Evolutionary conservation across 2,113 vertebrate species (phyloP).

Genomic region (Tringa solitaria): DNA sequence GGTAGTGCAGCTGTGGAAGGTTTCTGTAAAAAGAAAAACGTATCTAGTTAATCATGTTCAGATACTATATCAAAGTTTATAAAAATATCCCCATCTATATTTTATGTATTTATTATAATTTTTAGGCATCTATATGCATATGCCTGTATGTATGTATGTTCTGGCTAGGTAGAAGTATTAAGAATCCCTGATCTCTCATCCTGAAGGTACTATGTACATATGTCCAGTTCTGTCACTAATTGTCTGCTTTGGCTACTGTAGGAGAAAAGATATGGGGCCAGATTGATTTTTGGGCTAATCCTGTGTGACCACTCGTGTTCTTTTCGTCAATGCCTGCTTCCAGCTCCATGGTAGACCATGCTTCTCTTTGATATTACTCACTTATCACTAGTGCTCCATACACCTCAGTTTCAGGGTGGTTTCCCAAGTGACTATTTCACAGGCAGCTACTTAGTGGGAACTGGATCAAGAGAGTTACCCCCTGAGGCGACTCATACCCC

Average conservation of each 20-base stretch:
- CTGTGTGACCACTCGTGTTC: not conserved
- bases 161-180: not conserved
- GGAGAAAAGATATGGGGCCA: not conserved
- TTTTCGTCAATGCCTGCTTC: not conserved
- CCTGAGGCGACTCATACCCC: not conserved
- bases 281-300: not conserved
- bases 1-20: not conserved
- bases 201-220: not conserved
- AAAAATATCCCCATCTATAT: not conserved
- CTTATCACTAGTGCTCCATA: not conserved
- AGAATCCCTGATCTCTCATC: not conserved
- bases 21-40: not conserved
- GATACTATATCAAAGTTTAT: not conserved
- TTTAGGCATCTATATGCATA: too few relatives aligned
- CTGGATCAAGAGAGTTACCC: not conserved
- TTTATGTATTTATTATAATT: not conserved
- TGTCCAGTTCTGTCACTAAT: not conserved
- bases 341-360: not conserved
- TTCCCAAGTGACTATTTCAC: not conserved
- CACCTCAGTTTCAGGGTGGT: not conserved
- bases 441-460: not conserved
- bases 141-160: rapidly evolving
- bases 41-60: not conserved
- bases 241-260: not conserved
- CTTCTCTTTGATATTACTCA: not conserved